Base-by-base conservation (phyloP, 2,113 vertebrate species). In the Excalfactoria chinensis region DNA sequence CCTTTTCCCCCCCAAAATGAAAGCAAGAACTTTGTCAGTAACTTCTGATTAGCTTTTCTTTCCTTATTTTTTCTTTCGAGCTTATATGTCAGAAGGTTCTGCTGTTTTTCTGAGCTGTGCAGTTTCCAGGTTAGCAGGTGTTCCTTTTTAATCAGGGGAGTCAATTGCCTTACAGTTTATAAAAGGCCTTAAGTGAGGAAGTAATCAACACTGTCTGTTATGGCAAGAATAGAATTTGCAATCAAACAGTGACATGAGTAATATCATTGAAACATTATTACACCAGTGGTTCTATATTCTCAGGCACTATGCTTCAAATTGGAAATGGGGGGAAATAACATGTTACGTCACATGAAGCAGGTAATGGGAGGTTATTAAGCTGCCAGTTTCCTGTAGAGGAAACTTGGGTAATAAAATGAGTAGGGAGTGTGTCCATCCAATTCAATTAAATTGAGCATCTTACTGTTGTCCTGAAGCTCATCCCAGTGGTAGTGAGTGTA, bases 141-240 rank as follows among this genome's bases (percentile, higher is more conserved):
- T 78, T 95, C 70, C 63, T 90, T 92, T 92, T 94, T 87, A 90
- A 96, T 93, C 90, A 95, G 74, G 74, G 17, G 70, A 92, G 49
- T 88, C 77, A 90, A 90, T 90, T 94, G 59, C 92, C 58, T 72
- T 43, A 20, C n/a, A 79, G 73, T 78, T 90, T 58, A 90, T 92
- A 73, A 93, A 94, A 84, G 63, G 63, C 67, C 68, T 92, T 92
- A 89, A 96, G 86, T 95, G 92, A 95, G 95, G 93, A 96, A 96
- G 84, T 87, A 94, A 95, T 96, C 89, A 95, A 67, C 73, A 44
- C 70, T 64, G 43, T 88, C 76, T 93, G 2, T 94, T 78, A 62
- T 6, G 72, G 77, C 86, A 84, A 90, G 81, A 93, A 90, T 82
- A 72, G 80, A 55, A 90, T 79, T 78, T 78, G 80, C 93, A 96